Evolutionary conservation across 2,888 invertebrate species (phyloP).

Genomic region (Allygus modestus): DNA sequence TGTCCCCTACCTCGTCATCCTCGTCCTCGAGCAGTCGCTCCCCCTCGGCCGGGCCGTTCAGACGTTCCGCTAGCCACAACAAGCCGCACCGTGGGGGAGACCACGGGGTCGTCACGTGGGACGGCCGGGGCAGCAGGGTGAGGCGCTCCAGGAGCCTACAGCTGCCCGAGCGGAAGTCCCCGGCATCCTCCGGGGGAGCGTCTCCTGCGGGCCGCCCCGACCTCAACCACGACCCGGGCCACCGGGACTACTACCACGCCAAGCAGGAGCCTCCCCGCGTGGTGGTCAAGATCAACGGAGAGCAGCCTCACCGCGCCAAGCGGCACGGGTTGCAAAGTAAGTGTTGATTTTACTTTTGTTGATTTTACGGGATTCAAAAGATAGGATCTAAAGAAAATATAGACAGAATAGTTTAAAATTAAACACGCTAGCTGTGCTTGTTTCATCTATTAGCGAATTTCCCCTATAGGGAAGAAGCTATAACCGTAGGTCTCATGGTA

Average conservation of each 20-base stretch:
- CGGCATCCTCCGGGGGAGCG: constrained; percentile 71
- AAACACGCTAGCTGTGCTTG: too few species aligned
- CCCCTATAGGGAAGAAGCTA: too few species aligned
- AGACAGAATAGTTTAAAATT: too few species aligned
- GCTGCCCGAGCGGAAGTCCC: constrained; percentile 79
- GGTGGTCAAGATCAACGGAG: constrained; percentile 61
- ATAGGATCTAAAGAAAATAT: too few species aligned
- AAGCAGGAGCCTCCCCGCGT: constrained; percentile 51
- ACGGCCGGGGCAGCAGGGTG: constrained; percentile 73
- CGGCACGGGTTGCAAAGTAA: constrained; percentile 55
- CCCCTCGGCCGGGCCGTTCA: constrained; percentile 71
- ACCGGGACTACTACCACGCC: constrained; percentile 49
- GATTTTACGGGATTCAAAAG: too few species aligned
- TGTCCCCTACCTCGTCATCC: constrained; percentile 72
- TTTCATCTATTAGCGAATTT: too few species aligned
- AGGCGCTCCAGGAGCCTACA: constrained; percentile 80
- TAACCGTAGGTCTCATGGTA: too few species aligned
- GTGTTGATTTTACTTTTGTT: constrained; percentile 20
- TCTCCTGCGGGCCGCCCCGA: constrained; percentile 63
- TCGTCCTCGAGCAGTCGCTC: constrained; percentile 70
- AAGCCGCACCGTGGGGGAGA: constrained; percentile 54
- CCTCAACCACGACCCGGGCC: constrained; percentile 52
- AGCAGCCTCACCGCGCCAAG: constrained; percentile 48
- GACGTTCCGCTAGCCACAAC: constrained; percentile 72
- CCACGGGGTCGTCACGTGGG: constrained; percentile 64